Conservation (phyloP, 2,888 invertebrate species). For the Monochamus alternatus region DNA sequence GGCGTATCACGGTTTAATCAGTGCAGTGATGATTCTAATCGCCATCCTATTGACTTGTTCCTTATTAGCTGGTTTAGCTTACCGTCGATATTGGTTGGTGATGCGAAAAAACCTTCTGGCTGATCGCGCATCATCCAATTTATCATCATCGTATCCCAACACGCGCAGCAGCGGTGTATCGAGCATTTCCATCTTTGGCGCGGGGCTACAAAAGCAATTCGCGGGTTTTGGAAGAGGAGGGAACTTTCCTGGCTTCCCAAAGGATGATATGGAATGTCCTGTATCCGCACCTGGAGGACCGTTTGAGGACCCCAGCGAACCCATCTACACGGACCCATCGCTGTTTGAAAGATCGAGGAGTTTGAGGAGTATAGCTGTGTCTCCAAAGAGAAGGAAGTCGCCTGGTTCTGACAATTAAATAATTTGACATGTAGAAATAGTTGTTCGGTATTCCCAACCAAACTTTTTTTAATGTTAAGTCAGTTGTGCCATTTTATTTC, state of each 20-base stretch:
- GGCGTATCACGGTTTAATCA: slow-evolving; percentile 89
- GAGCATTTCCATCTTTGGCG: slow-evolving; percentile 78
- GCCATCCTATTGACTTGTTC: slow-evolving; percentile 83
- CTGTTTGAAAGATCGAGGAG: slow-evolving; percentile 90
- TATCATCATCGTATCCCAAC: slow-evolving; percentile 69
- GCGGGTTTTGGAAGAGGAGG: slow-evolving; percentile 61
- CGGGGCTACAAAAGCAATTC: slow-evolving; percentile 79
- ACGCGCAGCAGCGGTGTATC: slow-evolving; percentile 73
- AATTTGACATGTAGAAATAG: slow-evolving; percentile 19
- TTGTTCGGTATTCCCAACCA: slow-evolving; percentile 22
- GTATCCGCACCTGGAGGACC: slow-evolving; percentile 65
- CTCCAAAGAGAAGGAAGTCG: slow-evolving; percentile 66
- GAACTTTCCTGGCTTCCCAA: slow-evolving; percentile 64
- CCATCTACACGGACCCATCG: slow-evolving; percentile 94
- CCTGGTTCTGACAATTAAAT: slow-evolving; percentile 49
- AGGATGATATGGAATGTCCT: slow-evolving; percentile 64
- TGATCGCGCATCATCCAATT: slow-evolving; percentile 68
- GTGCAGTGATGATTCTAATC: slow-evolving; percentile 83
- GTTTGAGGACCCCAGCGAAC: slow-evolving; percentile 93
- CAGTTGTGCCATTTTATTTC: slow-evolving; percentile 1
- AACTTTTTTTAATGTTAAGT: not conserved
- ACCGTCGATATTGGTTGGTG: slow-evolving; percentile 85
- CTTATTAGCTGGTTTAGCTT: slow-evolving; percentile 82
- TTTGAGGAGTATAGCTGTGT: slow-evolving; percentile 77
- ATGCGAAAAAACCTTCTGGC: slow-evolving; percentile 80